These are phyloP conservation scores for Netelia melanura DNA, from an alignment of 2,888 invertebrate species.

Conservation along the genomic window DNA sequence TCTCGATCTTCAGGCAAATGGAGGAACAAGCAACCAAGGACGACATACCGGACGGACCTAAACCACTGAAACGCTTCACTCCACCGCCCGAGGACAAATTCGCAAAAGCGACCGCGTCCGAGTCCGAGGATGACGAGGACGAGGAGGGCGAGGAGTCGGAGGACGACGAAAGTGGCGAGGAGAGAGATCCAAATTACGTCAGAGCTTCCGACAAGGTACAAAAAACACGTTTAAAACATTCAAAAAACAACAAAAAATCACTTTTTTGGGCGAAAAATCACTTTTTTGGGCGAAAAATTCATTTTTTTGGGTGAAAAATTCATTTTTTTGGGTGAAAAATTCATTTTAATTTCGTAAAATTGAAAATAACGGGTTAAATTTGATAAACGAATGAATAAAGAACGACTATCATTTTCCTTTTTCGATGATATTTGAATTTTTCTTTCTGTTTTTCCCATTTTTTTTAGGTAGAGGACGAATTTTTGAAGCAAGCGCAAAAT, in stretches of 20 bases:
- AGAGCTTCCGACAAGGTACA: conserved; percentile 85
- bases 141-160: conserved; percentile 86
- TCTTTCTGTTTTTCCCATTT: conserved; percentile 1
- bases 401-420: background rate
- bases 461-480: conserved; percentile 88
- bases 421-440: background rate
- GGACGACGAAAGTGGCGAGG: conserved; percentile 85
- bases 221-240: conserved; percentile 51
- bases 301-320: too few species aligned
- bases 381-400: too few species aligned
- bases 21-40: conserved; percentile 89
- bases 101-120: conserved; percentile 85
- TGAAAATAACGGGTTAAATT: too few species aligned
- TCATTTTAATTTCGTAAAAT: background rate
- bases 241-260: conserved; percentile 1
- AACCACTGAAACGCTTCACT: conserved; percentile 95
- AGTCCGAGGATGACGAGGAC: conserved; percentile 86
- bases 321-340: background rate
- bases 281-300: too few species aligned
- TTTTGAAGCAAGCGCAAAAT: conserved; percentile 91
- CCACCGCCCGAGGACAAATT: conserved; percentile 92
- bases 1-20: conserved; percentile 95
- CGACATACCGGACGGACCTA: conserved; percentile 88
- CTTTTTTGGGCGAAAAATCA: background rate
- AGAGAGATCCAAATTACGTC: conserved; percentile 83